These are phyloP conservation scores for Delphinus delphis DNA, from an alignment of 2,113 vertebrate genomes.

Conservation along the genomic window DNA sequence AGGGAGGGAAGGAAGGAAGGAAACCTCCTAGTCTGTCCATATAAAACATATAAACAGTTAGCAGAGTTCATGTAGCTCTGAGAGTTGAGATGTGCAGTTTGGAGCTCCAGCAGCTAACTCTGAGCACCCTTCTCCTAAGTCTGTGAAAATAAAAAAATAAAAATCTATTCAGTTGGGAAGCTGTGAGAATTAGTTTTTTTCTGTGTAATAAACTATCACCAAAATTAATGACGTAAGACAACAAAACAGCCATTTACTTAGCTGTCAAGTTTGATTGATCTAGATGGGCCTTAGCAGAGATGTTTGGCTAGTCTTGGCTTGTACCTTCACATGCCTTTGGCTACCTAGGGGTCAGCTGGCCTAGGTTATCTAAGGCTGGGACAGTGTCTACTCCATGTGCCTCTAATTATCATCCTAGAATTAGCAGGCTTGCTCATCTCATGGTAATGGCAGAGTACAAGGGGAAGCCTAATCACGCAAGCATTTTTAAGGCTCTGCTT, in stretches of 20 bases:
- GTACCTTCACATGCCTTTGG: background rate
- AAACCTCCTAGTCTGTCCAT: background rate
- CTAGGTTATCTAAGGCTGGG: background rate
- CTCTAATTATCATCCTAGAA: background rate
- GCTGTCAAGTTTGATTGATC: background rate
- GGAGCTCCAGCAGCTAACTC: constrained; percentile 52
- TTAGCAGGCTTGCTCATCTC: background rate
- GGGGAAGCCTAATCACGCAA: background rate
- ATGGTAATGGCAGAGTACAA: background rate
- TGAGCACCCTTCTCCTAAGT: constrained; percentile 73
- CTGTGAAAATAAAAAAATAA: constrained; percentile 71
- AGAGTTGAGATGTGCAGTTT: background rate
- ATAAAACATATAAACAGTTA: background rate
- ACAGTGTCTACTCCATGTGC: background rate
- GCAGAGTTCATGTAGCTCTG: background rate
- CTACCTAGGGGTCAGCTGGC: background rate
- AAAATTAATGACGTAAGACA: background rate
- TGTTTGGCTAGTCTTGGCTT: background rate
- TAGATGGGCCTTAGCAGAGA: background rate
- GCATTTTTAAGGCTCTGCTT: background rate
- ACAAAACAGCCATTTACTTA: background rate
- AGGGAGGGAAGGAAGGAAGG: background rate
- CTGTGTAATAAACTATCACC: background rate
- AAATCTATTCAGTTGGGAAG: constrained; percentile 22
- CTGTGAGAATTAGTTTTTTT: background rate